phyloP scores from a whole-genome alignment of 2,797 vertebrate species.

The Danio choprae region DNA sequence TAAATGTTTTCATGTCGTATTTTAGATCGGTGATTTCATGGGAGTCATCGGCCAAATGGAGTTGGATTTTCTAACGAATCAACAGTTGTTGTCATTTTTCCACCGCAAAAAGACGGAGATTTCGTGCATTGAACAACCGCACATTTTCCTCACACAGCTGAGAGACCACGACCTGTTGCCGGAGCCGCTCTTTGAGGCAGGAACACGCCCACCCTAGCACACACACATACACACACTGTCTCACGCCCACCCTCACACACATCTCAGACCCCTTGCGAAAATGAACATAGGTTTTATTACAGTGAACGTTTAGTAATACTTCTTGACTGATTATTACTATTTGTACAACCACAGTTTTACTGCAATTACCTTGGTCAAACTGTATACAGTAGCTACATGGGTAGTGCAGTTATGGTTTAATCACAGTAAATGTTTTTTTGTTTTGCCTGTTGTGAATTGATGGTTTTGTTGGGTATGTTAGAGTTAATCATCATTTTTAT shows the following conservation, averaged over 20 bases:
- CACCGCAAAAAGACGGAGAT: conserved; percentile 71
- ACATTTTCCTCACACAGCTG: conserved; percentile 70
- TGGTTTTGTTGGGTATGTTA: not conserved
- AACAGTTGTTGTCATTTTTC: conserved; percentile 66
- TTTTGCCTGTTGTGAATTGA: too few species aligned
- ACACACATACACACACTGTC: not conserved
- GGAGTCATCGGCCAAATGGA: conserved; percentile 60
- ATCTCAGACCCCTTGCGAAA: too few species aligned
- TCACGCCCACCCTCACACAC: not conserved
- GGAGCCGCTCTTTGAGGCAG: conserved; percentile 67
- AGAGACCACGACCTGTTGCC: conserved; percentile 71
- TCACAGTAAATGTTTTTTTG: too few species aligned
- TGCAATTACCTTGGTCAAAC: too few species aligned
- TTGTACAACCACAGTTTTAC: too few species aligned
- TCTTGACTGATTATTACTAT: too few species aligned
- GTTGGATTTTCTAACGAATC: conserved; percentile 55
- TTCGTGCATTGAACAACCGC: conserved; percentile 71
- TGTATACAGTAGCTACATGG: too few species aligned
- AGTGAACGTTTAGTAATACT: too few species aligned
- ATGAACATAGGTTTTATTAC: too few species aligned
- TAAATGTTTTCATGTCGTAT: not conserved
- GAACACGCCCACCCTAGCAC: not conserved
- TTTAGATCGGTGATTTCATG: not conserved
- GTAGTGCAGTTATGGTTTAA: too few species aligned
- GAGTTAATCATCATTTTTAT: not conserved